Evolutionary conservation across 2,113 vertebrate genomes (phyloP).

Genomic region (Ursus arctos): DNA sequence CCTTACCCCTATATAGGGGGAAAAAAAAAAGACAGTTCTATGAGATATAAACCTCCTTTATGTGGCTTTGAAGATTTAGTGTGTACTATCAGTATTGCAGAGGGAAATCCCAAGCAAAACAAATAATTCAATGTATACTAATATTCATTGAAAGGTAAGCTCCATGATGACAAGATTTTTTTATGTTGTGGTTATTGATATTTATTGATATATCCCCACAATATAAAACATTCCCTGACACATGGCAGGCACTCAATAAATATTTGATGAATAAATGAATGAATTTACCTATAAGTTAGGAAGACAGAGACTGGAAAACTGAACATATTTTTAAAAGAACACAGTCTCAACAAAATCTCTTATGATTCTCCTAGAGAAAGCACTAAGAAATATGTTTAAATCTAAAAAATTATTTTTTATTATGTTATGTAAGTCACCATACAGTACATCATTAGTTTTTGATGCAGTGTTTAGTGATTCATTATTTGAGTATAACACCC

Average conservation of each 20-base stretch:
- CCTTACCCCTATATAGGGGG: background rate
- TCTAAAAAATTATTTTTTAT: background rate
- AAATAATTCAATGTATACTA: background rate
- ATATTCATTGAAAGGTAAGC: background rate
- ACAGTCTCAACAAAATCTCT: background rate
- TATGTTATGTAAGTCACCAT: too few species aligned
- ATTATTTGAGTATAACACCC: too few species aligned
- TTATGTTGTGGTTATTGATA: background rate
- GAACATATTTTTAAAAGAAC: background rate
- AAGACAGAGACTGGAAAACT: background rate
- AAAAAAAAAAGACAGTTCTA: background rate
- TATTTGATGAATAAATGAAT: background rate
- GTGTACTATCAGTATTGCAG: background rate
- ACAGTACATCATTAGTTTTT: too few species aligned
- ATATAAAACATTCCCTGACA: background rate
- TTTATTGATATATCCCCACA: background rate
- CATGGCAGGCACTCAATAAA: background rate
- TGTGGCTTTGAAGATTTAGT: background rate
- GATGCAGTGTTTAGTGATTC: too few species aligned
- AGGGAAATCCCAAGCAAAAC: background rate
- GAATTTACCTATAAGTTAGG: background rate
- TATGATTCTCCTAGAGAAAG: background rate
- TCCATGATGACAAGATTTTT: conserved; percentile 8
- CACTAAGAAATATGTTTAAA: background rate
- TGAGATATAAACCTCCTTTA: background rate